Evolutionary conservation across 2,888 invertebrate genomes (phyloP), one percentile per base, ranked within the genome.

Genomic region (Pterostichus madidus): DNA sequence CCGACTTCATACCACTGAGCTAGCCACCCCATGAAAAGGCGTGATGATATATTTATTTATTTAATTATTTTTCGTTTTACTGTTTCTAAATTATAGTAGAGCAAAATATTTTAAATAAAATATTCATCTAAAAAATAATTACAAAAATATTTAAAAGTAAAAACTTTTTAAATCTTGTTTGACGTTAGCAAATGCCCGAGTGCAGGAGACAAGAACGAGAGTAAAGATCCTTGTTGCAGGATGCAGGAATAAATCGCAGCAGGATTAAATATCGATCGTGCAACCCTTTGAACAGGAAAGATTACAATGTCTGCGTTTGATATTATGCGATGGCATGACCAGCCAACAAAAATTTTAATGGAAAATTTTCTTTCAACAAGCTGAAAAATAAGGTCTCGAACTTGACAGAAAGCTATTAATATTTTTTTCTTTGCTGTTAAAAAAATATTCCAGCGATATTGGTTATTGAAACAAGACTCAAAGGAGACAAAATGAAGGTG

Each of bases 271-370:
- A 80, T 80, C 73, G 80, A 80, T 71, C 77, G 44, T 1, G 24
- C 56, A 71, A 71, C 71, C 53, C 73, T 80, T 73, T 80, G 80
- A 71, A 39, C 68, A 80, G 56, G 52, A 80, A 78, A 53, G 80
- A 80, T 80, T 80, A 80, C 80, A 71, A 80, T 73, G 71, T 73
- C 80, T 80, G 80, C n/a, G 39, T 39, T 24, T 39, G 39, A 53
- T 73, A 73, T 80, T 80, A 80, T 80, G 80, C 80, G 80, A 8
- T 73, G 73, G n/a, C 80, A 80, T 80, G 80, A 24, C 52, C 80
- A 80, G 71, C 44, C 56, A 80, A 73, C 68, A 80, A 53, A 80
- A 80, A 80, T 80, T 80, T 80, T 80, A 80, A 80, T 80, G 80
- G 80, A 80, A 71, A 80, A 80, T 80, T 68, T 73, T 71, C 56